Percentiles rank a stretch among this genome's conserved stretches.
Conservation (phyloP, 2,113 vertebrate genomes). For the Takifugu flavidus region DNA sequence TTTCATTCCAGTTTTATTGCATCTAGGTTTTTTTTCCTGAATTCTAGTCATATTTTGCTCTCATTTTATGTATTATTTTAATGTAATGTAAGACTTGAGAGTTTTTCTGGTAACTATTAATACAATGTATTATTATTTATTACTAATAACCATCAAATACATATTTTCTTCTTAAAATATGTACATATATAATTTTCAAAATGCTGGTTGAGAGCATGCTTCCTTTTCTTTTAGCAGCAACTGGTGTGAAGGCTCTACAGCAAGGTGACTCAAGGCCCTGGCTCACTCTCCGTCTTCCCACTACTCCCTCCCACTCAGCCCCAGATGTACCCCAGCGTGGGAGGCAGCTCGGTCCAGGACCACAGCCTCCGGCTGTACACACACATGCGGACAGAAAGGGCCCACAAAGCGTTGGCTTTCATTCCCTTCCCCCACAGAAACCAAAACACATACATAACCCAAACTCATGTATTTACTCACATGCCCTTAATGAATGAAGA, state of each 20-base stretch:
- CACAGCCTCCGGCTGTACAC: conserved; percentile 66
- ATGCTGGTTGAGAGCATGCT: conserved; percentile 19
- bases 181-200: conserved; percentile 8
- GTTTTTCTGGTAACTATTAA: background rate
- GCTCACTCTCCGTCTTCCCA: conserved; percentile 54
- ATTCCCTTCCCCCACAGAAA: conserved; percentile 60
- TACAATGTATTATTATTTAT: background rate
- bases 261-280: conserved; percentile 61
- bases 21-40: too few species aligned
- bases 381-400: conserved; percentile 38
- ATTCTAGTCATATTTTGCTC: background rate
- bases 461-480: conserved; percentile 39
- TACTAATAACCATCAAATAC: too few species aligned
- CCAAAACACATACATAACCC: conserved; percentile 38
- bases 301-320: conserved; percentile 63
- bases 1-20: too few species aligned
- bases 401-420: conserved; percentile 63
- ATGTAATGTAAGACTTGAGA: background rate
- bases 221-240: conserved; percentile 35
- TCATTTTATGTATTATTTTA: background rate
- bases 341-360: conserved; percentile 65
- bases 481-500: conserved; percentile 53
- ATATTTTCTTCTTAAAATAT: background rate
- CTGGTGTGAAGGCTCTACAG: conserved; percentile 51
- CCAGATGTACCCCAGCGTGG: conserved; percentile 63